These are phyloP conservation scores for Drosophila dunni DNA, from an alignment of 1,140 invertebrate species.

Conservation along the genomic window DNA sequence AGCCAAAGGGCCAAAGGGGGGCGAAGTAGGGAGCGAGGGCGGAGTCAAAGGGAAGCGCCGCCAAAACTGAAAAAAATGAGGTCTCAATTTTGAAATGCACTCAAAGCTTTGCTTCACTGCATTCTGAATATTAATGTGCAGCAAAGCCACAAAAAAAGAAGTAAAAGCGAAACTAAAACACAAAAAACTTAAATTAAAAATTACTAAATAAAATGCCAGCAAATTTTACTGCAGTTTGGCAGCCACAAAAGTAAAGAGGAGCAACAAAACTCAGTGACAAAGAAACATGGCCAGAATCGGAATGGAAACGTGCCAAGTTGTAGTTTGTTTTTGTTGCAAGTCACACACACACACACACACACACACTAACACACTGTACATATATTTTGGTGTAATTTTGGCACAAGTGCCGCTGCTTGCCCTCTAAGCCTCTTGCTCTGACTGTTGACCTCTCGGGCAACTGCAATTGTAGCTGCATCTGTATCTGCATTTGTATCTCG, in stretches of 20 bases:
- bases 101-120: slow-evolving; percentile 37
- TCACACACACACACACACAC: too few relatives aligned
- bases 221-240: slow-evolving; percentile 32
- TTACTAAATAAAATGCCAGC: slow-evolving; percentile 28
- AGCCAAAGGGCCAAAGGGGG: too few relatives aligned
- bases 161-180: slow-evolving; percentile 29
- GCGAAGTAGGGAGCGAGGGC: slow-evolving; percentile 3
- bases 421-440: slow-evolving; percentile 11
- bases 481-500: slow-evolving; percentile 1
- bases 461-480: neutral
- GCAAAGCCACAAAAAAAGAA: neutral
- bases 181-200: slow-evolving; percentile 5
- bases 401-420: slow-evolving; percentile 42
- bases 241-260: neutral
- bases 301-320: slow-evolving; percentile 54
- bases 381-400: slow-evolving; percentile 49
- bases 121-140: slow-evolving; percentile 70
- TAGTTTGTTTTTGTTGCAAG: slow-evolving; percentile 25
- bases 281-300: slow-evolving; percentile 45
- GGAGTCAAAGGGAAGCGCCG: slow-evolving; percentile 13
- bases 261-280: slow-evolving; percentile 21
- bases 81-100: slow-evolving; percentile 42
- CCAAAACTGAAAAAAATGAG: slow-evolving; percentile 18
- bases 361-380: neutral
- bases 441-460: slow-evolving; percentile 38